Evolutionary conservation across 2,113 vertebrate species (phyloP), one percentile per base, ranked within the genome.

Genomic region (Eptesicus fuscus): DNA sequence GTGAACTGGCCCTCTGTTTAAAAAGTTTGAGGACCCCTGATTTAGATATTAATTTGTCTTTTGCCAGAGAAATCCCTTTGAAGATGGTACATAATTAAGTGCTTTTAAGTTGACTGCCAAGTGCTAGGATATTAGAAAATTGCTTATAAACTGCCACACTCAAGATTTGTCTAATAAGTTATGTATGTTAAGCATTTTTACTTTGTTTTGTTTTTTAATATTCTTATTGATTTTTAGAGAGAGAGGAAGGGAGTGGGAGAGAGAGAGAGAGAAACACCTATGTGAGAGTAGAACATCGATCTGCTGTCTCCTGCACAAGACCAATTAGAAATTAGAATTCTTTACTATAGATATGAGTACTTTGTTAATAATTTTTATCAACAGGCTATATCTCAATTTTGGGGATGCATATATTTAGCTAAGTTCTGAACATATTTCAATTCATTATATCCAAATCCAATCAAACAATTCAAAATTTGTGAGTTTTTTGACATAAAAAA

Each of bases 151-250:
- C 30, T 59, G 18, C 40, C 30, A 28, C 63, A 14, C 35, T 94
- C 14, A 76, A 83, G 86, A 79, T 86, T 14, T 69, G 53, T 73
- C 14, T 88, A 28, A 56, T n/a, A 88, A 88, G 25, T 73, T 71
- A 73, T 10, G 40, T 61, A 37, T 61, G 63, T 61, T 69, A 73
- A 87, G 20, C 16, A 25, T 74, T 93, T 93, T 74, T 70, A 78
- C 79, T 95, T 65, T 86, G 30, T 56, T 47, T 86, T 83, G 28
- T 7, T 77, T 93, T 95, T 88, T 65, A 32, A 65, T 65, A 65
- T 32, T 65, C 13, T 32, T 65, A 65, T 32, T 65, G 63, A 32
- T 14, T 65, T 65, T 32, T 61, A 65, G 61, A 63, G 61, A 63
- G 61, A 32, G 61, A 32, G 28, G 12, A 63, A 63, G 23, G 23